Base-by-base conservation (phyloP, 2,888 invertebrate genomes). In the Allolobophora icterica region DNA sequence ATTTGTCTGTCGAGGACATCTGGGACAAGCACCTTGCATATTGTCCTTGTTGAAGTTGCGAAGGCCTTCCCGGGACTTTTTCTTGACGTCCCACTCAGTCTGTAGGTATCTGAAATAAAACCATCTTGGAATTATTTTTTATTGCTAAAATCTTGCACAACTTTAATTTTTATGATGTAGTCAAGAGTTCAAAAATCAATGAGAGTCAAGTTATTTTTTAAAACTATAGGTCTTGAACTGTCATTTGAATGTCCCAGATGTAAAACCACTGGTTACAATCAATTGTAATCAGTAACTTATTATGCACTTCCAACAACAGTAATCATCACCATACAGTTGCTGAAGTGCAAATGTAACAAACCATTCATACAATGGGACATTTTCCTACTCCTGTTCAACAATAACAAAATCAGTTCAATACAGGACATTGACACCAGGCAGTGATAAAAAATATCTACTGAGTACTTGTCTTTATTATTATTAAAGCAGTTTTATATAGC, bases 1-100 rank as follows among this genome's bases (percentile, higher is more conserved):
- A 96, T 99, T 99, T 93, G 97, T 97, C 96, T 99, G 99, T 95
- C 99, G 98, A n/a, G 99, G 99, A 93, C 98, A 98, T 34, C 52
- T 45, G 0, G 98, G 98, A 94, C 97, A 97, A 93, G 97, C 97
- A 13, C 98, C 98, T 94, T 97, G 97, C 94, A 99, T 97, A 89
- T 97, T 97, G 93, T 97, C 97, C 95, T 97, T 98, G 93, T 97
- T 97, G 95, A 97, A 98, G 90, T 96, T 95, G 94, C 97, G 97
- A 40, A 91, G 92, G 33, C 92, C 92, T 34, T 93, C 93, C 33
- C 93, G 93, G 38, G 89, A 91, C 58, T 91, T 90, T 92, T 94
- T 94, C 93, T 93, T 94, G n/a, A 91, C 90, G 52, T 94, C 97
- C 91, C 97, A 97, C 91, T 96, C 96, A 84, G 95, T 94, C 92